Percentiles rank a stretch among this genome's conserved stretches.
Evolutionary conservation across 2,888 invertebrate species (phyloP).

Genomic region (Dynastes maya): DNA sequence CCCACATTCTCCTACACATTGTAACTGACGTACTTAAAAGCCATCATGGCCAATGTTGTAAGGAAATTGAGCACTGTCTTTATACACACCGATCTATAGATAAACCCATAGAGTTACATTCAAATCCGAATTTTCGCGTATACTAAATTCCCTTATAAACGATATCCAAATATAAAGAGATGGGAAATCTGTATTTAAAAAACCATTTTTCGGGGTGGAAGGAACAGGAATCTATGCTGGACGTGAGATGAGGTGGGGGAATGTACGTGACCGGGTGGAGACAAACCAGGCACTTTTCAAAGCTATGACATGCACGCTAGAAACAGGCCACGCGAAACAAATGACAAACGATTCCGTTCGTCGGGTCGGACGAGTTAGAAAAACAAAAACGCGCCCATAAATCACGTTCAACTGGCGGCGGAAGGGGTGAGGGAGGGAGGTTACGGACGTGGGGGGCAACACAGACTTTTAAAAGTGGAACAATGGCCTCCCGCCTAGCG

Average conservation of each 20-base stretch:
- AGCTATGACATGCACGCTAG: constrained; percentile 14
- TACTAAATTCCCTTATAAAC: no score
- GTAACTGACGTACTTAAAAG: no score
- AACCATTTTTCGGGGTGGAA: background rate
- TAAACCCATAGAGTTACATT: no score
- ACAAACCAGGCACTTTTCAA: background rate
- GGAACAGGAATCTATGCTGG: no score
- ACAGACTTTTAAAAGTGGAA: constrained; percentile 34
- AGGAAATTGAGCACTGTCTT: no score
- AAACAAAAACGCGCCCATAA: constrained; percentile 34
- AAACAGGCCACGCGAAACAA: constrained; percentile 34
- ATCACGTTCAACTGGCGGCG: constrained; percentile 13
- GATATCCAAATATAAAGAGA: no score
- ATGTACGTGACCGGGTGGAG: background rate
- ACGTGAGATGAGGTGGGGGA: background rate
- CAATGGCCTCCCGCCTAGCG: constrained; percentile 20
- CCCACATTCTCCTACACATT: no score
- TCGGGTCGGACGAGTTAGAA: constrained; percentile 25
- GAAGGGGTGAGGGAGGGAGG: background rate
- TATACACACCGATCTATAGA: no score
- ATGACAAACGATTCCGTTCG: constrained; percentile 42
- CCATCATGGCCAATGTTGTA: no score
- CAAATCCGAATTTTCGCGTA: no score
- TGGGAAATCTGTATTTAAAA: constrained; percentile 6
- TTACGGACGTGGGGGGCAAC: background rate